phyloP scores from a whole-genome alignment of 1,140 invertebrate genomes.

The Dendrolimus punctatus region DNA sequence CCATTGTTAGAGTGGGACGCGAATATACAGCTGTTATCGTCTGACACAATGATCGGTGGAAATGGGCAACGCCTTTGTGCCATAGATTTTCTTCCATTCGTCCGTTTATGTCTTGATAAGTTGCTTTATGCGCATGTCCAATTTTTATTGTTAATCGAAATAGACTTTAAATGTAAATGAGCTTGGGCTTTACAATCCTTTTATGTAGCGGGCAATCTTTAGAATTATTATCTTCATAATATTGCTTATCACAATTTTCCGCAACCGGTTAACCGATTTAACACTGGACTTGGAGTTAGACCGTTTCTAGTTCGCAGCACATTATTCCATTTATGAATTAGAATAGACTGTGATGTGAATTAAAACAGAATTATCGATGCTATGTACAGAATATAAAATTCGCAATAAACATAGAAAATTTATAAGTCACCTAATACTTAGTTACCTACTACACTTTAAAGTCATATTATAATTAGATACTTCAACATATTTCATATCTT shows the following conservation, averaged over 20 bases:
- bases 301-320: slow-evolving; percentile 33
- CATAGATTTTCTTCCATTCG: slow-evolving; percentile 57
- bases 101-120: slow-evolving; percentile 22
- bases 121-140: slow-evolving; percentile 46
- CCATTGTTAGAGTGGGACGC: slow-evolving; percentile 39
- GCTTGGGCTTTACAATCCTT: not conserved
- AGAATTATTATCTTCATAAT: slow-evolving; percentile 11
- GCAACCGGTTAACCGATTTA: slow-evolving; percentile 16
- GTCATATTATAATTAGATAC: too few species aligned
- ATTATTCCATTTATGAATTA: slow-evolving; percentile 20
- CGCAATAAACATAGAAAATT: not conserved
- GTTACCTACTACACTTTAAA: too few species aligned
- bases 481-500: too few species aligned
- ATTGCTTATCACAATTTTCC: slow-evolving; percentile 4
- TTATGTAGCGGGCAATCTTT: slow-evolving; percentile 1
- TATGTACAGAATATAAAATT: not conserved
- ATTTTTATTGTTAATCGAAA: slow-evolving; percentile 6
- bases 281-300: slow-evolving; percentile 1
- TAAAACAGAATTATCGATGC: not conserved
- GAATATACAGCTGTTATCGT: slow-evolving; percentile 24
- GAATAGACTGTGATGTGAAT: slow-evolving; percentile 10
- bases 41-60: slow-evolving; percentile 48
- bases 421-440: too few species aligned
- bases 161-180: slow-evolving; percentile 3
- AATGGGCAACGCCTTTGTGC: slow-evolving; percentile 60